Base-by-base conservation (phyloP, 2,113 vertebrate species). In the Rhagologus leucostigma region DNA sequence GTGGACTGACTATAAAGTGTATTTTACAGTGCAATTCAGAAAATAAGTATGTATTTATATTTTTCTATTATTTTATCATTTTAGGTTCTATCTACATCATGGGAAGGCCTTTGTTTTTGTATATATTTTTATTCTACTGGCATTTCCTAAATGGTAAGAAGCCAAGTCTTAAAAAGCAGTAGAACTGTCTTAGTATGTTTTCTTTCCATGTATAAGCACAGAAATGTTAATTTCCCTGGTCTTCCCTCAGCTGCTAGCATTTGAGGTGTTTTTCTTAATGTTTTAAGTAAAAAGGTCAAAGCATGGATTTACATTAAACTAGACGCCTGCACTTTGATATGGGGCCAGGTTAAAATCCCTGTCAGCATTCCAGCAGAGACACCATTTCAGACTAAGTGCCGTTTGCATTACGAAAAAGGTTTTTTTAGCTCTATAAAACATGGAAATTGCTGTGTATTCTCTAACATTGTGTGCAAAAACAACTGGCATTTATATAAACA, bases 101-200 rank as follows among this genome's bases (percentile, higher is more conserved):
- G 98, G 89, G 77, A 91, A 88, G 55, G 29, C 62, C 73, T 87
- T 96, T 95, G 57, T 17, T 85, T 90, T n/a, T 97, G 19, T 90
- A 82, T 78, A 9, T 56, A 41, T 90, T 98, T 73, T 70, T 74
- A 60, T 69, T 80, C 94, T 91, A 64, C 90, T 96, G 87, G 94
- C 64, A 89, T 84, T 95, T 97, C 57, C 46, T 97, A 63, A 92
- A 94, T 33, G 98, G 98, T 98, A 98, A 98, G 98, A 90, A 42
- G 42, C 21, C 29, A 69, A 91, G 8, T 50, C 0, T 0, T 79
- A 63, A 82, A 46, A 85, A 83, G 39, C 16, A 46, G 26, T 39
- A 79, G 20, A 68, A 95, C 26, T 64, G 15, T 91, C 81, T 74
- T 30, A 79, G 47, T 92, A 57, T 49, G 27, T 75, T 95, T 85